These are phyloP conservation scores for Drosophila varians DNA, from an alignment of 1,140 invertebrate species.

Conservation along the genomic window DNA sequence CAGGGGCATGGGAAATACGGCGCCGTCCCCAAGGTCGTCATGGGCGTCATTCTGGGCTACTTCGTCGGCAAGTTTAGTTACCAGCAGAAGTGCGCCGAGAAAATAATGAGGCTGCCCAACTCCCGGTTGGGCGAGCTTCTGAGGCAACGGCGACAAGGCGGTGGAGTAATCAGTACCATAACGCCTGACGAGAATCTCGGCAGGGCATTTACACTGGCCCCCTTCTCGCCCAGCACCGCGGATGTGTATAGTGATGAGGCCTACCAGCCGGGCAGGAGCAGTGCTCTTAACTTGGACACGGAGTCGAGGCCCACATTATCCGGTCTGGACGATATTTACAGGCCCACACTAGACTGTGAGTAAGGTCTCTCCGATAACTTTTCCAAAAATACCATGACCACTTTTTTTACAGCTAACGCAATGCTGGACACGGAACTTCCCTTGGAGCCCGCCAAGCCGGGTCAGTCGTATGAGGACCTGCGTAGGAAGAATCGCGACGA, in stretches of 20 bases:
- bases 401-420: constrained; percentile 11
- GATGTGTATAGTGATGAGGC: constrained; percentile 84
- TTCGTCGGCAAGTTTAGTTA: constrained; percentile 91
- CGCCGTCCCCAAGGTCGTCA: constrained; percentile 87
- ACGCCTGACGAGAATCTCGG: constrained; percentile 83
- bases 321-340: constrained; percentile 84
- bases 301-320: constrained; percentile 79
- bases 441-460: constrained; percentile 65
- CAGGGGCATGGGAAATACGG: constrained; percentile 86
- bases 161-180: constrained; percentile 55
- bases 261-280: constrained; percentile 47
- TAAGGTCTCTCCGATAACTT: not conserved
- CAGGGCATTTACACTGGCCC: constrained; percentile 83
- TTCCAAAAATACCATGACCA: not conserved
- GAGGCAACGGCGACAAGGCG: constrained; percentile 58
- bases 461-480: constrained; percentile 86
- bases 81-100: constrained; percentile 89
- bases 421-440: constrained; percentile 67
- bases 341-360: constrained; percentile 84
- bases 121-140: constrained; percentile 74
- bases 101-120: constrained; percentile 88
- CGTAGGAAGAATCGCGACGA: constrained; percentile 86
- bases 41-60: constrained; percentile 88
- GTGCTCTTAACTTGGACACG: constrained; percentile 83
- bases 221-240: constrained; percentile 77